Evolutionary conservation across 2,888 invertebrate genomes (phyloP).

Genomic region (Eulithis testata): DNA sequence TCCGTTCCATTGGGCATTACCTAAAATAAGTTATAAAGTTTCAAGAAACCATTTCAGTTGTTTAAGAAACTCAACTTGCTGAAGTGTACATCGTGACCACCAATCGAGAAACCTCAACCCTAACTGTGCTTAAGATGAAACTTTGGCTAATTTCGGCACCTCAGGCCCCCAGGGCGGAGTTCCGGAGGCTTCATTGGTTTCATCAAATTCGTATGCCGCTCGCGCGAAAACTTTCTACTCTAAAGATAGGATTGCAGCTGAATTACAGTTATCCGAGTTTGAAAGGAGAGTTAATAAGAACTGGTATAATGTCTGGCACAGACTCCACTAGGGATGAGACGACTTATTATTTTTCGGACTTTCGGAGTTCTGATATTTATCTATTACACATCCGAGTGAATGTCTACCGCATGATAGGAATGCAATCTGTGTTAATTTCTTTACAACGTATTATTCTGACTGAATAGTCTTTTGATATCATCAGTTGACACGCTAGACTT

Average conservation of each 20-base stretch:
- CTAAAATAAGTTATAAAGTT: neutral
- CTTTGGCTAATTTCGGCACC: constrained; percentile 23
- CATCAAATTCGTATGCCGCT: constrained; percentile 33
- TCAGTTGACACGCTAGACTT: too few species aligned
- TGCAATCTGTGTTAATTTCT: too few species aligned
- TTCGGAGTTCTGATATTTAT: neutral
- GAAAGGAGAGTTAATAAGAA: constrained; percentile 38
- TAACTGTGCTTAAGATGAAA: constrained; percentile 24
- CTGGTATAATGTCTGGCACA: constrained; percentile 24
- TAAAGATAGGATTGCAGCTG: constrained; percentile 39
- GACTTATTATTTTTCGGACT: neutral
- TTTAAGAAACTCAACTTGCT: constrained; percentile 4
- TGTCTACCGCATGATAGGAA: too few species aligned
- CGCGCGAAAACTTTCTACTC: constrained; percentile 24
- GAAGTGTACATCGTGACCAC: constrained; percentile 22
- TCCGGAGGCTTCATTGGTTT: constrained; percentile 15
- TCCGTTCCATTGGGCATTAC: constrained; percentile 5
- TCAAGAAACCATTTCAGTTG: constrained; percentile 3
- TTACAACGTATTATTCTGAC: too few species aligned
- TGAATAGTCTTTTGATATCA: too few species aligned
- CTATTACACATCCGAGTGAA: neutral
- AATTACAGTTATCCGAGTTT: constrained; percentile 40
- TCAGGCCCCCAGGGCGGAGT: constrained; percentile 12
- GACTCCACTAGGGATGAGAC: constrained; percentile 10
- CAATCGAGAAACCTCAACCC: constrained; percentile 21